Percentiles rank a stretch among this genome's conserved stretches.
Conservation (phyloP, 2,113 vertebrate species). For the Myrmecobius fasciatus region DNA sequence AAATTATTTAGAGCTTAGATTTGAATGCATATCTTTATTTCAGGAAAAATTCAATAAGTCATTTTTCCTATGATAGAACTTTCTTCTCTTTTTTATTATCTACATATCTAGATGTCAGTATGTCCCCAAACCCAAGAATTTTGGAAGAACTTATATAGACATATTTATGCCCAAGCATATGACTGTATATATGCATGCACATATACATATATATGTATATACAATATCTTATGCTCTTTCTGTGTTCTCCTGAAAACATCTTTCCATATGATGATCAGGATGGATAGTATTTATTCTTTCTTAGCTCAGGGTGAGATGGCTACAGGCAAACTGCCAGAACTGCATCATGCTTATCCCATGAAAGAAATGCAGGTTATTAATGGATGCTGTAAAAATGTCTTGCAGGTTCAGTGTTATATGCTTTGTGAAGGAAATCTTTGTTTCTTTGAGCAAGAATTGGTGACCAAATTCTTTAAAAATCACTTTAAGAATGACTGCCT, state of each 20-base stretch:
- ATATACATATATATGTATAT: not conserved
- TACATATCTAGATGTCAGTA: not conserved
- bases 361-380: not conserved
- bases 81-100: not conserved
- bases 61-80: not conserved
- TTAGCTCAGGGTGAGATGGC: not conserved
- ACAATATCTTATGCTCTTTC: not conserved
- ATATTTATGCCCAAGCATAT: not conserved
- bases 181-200: not conserved
- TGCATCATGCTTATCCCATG: not conserved
- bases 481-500: not conserved
- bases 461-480: not conserved
- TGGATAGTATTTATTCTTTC: constrained; percentile 30
- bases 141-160: not conserved
- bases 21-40: not conserved
- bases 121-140: not conserved
- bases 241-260: not conserved
- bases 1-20: not conserved
- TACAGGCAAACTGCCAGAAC: not conserved
- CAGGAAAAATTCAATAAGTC: not conserved
- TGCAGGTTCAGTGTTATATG: not conserved
- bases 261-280: constrained; percentile 24
- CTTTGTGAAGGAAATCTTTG: not conserved
- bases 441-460: constrained; percentile 8
- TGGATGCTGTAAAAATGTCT: constrained; percentile 10